Evolutionary conservation across 1,140 invertebrate genomes (phyloP).

Genomic region (Tetramorium alpestre): DNA sequence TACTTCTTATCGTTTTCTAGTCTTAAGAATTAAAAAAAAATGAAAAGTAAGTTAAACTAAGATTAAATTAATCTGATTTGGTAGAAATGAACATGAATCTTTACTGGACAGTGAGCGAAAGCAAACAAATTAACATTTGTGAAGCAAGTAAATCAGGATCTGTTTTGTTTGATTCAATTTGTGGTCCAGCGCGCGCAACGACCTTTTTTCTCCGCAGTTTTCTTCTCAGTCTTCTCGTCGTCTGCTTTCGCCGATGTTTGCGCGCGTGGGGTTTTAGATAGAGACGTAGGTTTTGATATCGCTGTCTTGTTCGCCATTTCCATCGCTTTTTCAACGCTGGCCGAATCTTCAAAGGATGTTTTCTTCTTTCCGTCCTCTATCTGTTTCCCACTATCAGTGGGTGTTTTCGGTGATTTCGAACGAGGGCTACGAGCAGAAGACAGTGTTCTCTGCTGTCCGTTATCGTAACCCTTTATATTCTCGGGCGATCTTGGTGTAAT

Average conservation of each 20-base stretch:
- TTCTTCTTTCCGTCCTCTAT: constrained; percentile 71
- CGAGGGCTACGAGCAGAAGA: constrained; percentile 64
- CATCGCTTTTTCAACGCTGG: neutral
- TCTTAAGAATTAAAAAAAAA: too few species aligned
- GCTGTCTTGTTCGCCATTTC: constrained; percentile 14
- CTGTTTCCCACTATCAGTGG: constrained; percentile 24
- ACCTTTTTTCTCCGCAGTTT: constrained; percentile 43
- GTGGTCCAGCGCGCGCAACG: neutral
- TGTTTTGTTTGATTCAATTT: neutral
- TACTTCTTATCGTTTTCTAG: too few species aligned
- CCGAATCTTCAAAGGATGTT: constrained; percentile 72
- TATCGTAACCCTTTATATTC: constrained; percentile 78
- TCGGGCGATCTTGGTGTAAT: constrained; percentile 62
- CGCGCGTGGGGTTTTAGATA: constrained; percentile 12
- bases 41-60: too few species aligned
- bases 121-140: neutral
- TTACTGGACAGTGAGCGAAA: neutral
- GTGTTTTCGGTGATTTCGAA: constrained; percentile 58
- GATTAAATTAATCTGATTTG: too few species aligned
- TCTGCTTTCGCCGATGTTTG: constrained; percentile 23
- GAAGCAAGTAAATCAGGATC: neutral
- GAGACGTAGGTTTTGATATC: constrained; percentile 38
- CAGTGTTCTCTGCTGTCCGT: constrained; percentile 77
- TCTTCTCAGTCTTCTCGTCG: constrained; percentile 37
- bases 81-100: neutral